phyloP scores from a whole-genome alignment of 2,797 vertebrate genomes.

The Scolopax bukidnonensis region DNA sequence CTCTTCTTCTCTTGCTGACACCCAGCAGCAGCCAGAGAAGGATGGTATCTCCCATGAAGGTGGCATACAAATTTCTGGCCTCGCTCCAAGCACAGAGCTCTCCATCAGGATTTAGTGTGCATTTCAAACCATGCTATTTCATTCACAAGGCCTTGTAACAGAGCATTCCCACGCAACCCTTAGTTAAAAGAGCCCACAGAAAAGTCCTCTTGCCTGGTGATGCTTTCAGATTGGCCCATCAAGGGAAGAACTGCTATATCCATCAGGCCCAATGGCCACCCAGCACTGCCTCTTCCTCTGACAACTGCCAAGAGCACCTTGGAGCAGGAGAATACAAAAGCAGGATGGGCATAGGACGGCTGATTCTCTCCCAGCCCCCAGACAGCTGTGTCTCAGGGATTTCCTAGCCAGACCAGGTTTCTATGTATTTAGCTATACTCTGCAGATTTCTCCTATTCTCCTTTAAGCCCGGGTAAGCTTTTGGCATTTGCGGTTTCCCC shows the following conservation, averaged over 20 bases:
- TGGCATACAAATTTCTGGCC: neutral
- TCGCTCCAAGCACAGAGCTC: neutral
- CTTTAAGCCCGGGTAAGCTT: neutral
- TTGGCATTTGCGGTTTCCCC: neutral
- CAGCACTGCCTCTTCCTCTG: neutral
- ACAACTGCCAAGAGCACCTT: neutral
- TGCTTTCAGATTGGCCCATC: neutral
- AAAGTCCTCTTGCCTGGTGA: neutral
- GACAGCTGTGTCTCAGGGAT: neutral
- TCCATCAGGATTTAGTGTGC: neutral
- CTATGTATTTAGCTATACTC: neutral
- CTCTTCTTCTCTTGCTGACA: neutral
- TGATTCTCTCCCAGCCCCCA: neutral
- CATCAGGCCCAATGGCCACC: accelerated
- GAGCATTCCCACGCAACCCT: neutral
- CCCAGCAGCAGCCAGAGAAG: neutral
- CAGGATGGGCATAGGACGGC: neutral
- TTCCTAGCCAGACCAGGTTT: neutral
- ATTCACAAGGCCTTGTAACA: neutral
- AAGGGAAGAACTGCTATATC: neutral
- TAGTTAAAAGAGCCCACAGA: neutral
- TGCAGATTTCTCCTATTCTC: neutral
- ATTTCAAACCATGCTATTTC: neutral
- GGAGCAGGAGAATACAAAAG: neutral
- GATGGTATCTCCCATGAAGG: neutral